Conservation (phyloP, 2,888 invertebrate species). For the Drosophila mayaguana region DNA sequence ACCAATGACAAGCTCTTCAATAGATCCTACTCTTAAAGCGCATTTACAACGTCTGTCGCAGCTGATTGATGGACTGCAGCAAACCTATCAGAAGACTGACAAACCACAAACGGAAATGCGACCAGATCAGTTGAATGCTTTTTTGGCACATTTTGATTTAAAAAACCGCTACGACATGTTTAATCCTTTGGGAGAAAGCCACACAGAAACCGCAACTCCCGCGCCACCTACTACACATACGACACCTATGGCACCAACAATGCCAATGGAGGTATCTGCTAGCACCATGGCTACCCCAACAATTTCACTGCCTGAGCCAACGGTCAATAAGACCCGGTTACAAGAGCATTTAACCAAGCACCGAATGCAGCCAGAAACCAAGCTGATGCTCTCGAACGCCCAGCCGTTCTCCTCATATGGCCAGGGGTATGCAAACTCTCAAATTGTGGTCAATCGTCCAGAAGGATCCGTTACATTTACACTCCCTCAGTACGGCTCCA, state of each 20-base stretch:
- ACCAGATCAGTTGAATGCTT: slow-evolving; percentile 85
- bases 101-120: slow-evolving; percentile 75
- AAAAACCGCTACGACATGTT: slow-evolving; percentile 81
- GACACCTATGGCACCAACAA: slow-evolving; percentile 15
- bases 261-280: neutral
- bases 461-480: slow-evolving; percentile 84
- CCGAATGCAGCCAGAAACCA: slow-evolving; percentile 79
- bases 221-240: slow-evolving; percentile 10
- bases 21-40: slow-evolving; percentile 82
- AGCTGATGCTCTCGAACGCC: slow-evolving; percentile 74
- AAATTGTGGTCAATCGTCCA: slow-evolving; percentile 85
- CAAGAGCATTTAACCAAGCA: slow-evolving; percentile 57
- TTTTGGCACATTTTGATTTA: slow-evolving; percentile 84
- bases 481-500: slow-evolving; percentile 64
- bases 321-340: slow-evolving; percentile 54
- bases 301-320: slow-evolving; percentile 34
- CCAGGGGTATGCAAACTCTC: slow-evolving; percentile 82
- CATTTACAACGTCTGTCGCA: slow-evolving; percentile 84
- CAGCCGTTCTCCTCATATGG: slow-evolving; percentile 63
- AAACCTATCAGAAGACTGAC: slow-evolving; percentile 79
- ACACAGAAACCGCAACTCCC: slow-evolving; percentile 11
- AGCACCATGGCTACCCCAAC: slow-evolving; percentile 4
- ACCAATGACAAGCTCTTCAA: slow-evolving; percentile 31
- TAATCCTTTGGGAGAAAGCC: slow-evolving; percentile 47
- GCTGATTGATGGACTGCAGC: slow-evolving; percentile 83